These are phyloP conservation scores for Mobula birostris DNA, from an alignment of 2,113 vertebrate genomes.

Conservation along the genomic window DNA sequence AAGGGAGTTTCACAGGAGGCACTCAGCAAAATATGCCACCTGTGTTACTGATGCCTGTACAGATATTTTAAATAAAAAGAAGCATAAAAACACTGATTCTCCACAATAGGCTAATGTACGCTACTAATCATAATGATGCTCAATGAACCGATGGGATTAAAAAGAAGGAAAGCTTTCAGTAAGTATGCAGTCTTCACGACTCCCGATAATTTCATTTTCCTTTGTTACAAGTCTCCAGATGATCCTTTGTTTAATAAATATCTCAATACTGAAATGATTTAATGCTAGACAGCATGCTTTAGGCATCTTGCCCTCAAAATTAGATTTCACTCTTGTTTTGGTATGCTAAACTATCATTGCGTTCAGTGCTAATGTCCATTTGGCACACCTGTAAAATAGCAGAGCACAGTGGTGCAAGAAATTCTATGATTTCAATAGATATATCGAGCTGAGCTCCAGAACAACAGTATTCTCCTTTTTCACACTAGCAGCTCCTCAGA, in stretches of 20 bases:
- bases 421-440: too few relatives aligned
- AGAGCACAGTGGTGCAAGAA: too few relatives aligned
- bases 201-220: neutral
- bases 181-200: neutral
- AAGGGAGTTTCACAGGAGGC: conserved; percentile 32
- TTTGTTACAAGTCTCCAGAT: neutral
- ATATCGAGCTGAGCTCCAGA: too few relatives aligned
- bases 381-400: too few relatives aligned
- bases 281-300: neutral
- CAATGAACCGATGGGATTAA: neutral
- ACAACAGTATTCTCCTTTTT: too few relatives aligned
- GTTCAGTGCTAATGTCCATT: too few relatives aligned
- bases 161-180: neutral
- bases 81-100: neutral
- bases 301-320: neutral
- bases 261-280: conserved; percentile 15
- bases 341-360: too few relatives aligned
- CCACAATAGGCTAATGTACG: neutral
- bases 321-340: too few relatives aligned
- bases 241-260: conserved; percentile 23
- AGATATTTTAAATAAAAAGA: neutral
- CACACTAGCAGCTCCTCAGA: too few relatives aligned
- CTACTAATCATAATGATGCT: neutral
- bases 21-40: neutral
- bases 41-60: neutral